These are phyloP conservation scores for Hippocampus kuda DNA, from an alignment of 2,797 vertebrate genomes.

Conservation along the genomic window DNA sequence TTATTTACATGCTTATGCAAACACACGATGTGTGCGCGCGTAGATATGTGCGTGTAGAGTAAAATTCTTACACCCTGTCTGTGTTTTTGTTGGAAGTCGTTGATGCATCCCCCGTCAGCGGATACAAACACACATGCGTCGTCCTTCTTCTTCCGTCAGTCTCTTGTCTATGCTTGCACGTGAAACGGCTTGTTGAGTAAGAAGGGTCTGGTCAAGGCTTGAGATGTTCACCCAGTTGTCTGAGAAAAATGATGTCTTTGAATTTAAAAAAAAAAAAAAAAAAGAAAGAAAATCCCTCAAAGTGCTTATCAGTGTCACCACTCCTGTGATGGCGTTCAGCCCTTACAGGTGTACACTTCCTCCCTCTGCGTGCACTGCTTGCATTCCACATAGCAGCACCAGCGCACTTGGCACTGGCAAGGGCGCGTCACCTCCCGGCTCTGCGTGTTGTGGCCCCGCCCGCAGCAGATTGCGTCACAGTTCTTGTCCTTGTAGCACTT, in stretches of 20 bases:
- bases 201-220: constrained; percentile 31
- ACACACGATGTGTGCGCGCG: constrained; percentile 63
- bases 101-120: constrained; percentile 22
- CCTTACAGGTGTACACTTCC: constrained; percentile 97
- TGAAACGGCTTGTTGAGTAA: not conserved
- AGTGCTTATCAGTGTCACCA: constrained; percentile 52
- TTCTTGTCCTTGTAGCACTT: constrained; percentile 99
- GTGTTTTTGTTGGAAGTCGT: constrained; percentile 55
- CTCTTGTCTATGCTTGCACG: not conserved
- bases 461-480: constrained; percentile 97
- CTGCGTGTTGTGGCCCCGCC: constrained; percentile 94
- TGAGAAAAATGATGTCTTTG: constrained; percentile 32
- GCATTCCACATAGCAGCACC: constrained; percentile 99
- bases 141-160: constrained; percentile 35
- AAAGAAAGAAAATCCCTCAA: constrained; percentile 55
- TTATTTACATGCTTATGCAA: constrained; percentile 68
- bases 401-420: constrained; percentile 97
- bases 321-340: constrained; percentile 40
- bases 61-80: constrained; percentile 68
- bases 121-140: constrained; percentile 13
- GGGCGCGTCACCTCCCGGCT: constrained; percentile 91
- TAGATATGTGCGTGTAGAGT: constrained; percentile 70
- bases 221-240: constrained; percentile 58
- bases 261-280: constrained; percentile 41
- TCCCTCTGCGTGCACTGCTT: constrained; percentile 96